These are phyloP conservation scores for Dipodomys stephensi DNA, from an alignment of 2,113 vertebrate genomes.

Conservation along the genomic window DNA sequence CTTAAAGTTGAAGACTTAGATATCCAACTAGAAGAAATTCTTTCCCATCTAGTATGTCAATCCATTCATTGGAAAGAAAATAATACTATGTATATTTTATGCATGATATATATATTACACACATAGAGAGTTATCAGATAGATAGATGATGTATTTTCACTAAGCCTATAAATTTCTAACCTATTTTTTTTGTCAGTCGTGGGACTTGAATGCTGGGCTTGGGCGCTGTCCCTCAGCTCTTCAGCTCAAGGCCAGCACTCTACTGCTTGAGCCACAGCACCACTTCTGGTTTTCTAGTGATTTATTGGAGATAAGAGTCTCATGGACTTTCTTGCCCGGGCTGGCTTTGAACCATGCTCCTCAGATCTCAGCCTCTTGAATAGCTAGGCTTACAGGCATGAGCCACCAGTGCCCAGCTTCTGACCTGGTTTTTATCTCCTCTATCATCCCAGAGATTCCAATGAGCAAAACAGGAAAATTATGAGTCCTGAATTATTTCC, in stretches of 20 bases:
- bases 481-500: not conserved
- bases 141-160: not conserved
- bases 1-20: not conserved
- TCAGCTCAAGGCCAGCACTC: too few relatives aligned
- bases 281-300: too few relatives aligned
- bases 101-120: not conserved
- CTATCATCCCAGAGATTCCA: not conserved
- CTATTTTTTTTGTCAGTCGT: not conserved
- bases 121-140: not conserved
- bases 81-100: too few relatives aligned
- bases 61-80: not conserved
- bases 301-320: too few relatives aligned
- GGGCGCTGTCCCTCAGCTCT: too few relatives aligned
- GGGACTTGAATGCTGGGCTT: too few relatives aligned
- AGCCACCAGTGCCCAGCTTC: too few relatives aligned
- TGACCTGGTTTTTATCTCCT: not conserved
- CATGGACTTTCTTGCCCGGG: too few relatives aligned
- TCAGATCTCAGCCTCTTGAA: too few relatives aligned
- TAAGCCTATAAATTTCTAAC: not conserved
- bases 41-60: not conserved
- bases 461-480: constrained; percentile 2
- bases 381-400: too few relatives aligned
- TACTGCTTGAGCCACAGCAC: too few relatives aligned
- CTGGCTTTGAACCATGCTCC: too few relatives aligned
- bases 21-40: not conserved